Conservation (phyloP, 2,888 invertebrate genomes). For the Sepioteuthis lessoniana region DNA sequence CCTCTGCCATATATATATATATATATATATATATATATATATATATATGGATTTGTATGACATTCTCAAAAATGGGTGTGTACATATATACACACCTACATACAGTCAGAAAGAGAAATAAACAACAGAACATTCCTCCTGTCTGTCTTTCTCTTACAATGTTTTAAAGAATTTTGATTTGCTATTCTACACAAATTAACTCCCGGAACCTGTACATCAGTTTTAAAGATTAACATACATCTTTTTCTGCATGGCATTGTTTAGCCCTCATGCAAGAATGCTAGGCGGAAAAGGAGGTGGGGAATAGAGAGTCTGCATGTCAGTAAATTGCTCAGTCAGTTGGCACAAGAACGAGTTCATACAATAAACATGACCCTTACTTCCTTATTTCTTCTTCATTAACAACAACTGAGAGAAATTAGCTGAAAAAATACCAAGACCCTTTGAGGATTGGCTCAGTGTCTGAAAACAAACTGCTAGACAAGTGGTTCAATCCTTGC, state of each 20-base stretch:
- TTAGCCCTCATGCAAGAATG: not conserved
- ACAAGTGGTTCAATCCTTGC: not conserved
- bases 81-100: too few species aligned
- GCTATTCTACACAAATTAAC: slow-evolving; percentile 33
- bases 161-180: slow-evolving; percentile 33
- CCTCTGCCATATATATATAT: too few species aligned
- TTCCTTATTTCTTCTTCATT: not conserved
- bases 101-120: not conserved
- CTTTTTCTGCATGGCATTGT: not conserved
- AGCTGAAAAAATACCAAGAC: not conserved
- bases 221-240: not conserved
- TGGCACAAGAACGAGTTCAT: not conserved
- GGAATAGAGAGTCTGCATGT: not conserved
- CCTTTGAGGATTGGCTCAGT: not conserved
- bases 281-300: not conserved
- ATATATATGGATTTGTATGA: not conserved
- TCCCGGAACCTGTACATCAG: not conserved
- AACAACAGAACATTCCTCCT: too few species aligned
- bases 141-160: not conserved
- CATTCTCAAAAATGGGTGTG: too few species aligned
- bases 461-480: not conserved
- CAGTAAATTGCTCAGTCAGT: slow-evolving; percentile 15
- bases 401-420: not conserved
- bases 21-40: not conserved
- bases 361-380: not conserved